These are phyloP conservation scores for Idaea straminata DNA, from an alignment of 2,888 invertebrate genomes.

Conservation along the genomic window DNA sequence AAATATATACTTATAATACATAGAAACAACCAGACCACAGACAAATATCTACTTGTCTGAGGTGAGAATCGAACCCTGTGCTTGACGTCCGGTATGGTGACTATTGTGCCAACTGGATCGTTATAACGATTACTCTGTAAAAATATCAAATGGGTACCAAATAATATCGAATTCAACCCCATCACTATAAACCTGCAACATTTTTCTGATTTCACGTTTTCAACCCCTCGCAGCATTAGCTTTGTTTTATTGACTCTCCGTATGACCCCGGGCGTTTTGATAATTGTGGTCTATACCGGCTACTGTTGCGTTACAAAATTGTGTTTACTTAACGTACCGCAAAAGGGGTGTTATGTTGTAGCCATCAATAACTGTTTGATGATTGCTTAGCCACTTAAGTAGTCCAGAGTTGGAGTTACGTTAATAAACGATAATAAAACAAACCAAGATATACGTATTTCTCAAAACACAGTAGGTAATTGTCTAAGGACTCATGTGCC, in stretches of 20 bases:
- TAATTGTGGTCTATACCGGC: slow-evolving; percentile 35
- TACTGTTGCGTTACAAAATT: slow-evolving; percentile 36
- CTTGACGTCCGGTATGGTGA: no score
- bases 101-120: no score
- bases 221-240: slow-evolving; percentile 31
- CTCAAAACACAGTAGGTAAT: no score
- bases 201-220: slow-evolving; percentile 21
- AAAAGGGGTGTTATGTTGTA: slow-evolving; percentile 21
- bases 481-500: no score
- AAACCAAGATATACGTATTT: no score
- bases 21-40: no score
- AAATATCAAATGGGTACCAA: no score
- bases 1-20: no score
- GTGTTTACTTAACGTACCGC: slow-evolving; percentile 29
- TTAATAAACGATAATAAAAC: no score
- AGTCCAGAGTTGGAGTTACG: background rate
- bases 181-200: slow-evolving; percentile 16
- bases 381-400: slow-evolving; percentile 14
- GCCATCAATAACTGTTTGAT: slow-evolving; percentile 9
- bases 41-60: no score
- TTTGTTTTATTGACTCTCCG: slow-evolving; percentile 43
- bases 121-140: no score
- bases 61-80: no score
- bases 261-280: slow-evolving; percentile 42
- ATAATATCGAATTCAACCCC: slow-evolving; percentile 1